These are phyloP conservation scores for Lottia gigantea DNA, from an alignment of 2,888 invertebrate genomes.

Conservation along the genomic window DNA sequence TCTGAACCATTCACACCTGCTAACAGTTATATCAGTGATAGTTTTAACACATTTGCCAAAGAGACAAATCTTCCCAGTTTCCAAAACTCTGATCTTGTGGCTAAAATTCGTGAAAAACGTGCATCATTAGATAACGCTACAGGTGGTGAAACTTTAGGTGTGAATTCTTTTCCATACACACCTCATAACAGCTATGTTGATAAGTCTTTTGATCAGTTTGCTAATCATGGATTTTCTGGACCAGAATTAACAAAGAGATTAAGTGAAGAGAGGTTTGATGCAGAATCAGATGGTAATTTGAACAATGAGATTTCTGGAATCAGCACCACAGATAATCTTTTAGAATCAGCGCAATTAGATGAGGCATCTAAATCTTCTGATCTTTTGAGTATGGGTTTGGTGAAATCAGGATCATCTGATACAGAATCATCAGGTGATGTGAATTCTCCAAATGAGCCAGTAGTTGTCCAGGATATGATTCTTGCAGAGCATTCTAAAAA, in stretches of 20 bases:
- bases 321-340: background rate
- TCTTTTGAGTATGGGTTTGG: background rate
- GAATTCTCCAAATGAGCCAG: background rate
- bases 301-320: background rate
- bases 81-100: slow-evolving; percentile 66
- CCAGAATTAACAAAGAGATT: background rate
- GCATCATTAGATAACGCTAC: slow-evolving; percentile 45
- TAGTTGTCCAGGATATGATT: too few relatives aligned
- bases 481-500: too few relatives aligned
- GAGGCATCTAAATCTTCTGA: background rate
- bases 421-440: background rate
- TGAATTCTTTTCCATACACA: slow-evolving; percentile 59
- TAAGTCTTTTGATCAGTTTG: slow-evolving; percentile 24
- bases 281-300: background rate
- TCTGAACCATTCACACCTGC: slow-evolving; percentile 47
- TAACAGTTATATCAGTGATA: slow-evolving; percentile 45
- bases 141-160: slow-evolving; percentile 17
- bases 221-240: background rate
- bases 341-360: background rate
- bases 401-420: background rate
- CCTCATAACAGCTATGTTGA: slow-evolving; percentile 68
- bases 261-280: background rate
- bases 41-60: slow-evolving; percentile 27
- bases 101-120: slow-evolving; percentile 63
- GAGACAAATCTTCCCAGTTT: slow-evolving; percentile 62